Evolutionary conservation across 2,888 invertebrate genomes (phyloP).

Genomic region (Girardia tigrina): DNA sequence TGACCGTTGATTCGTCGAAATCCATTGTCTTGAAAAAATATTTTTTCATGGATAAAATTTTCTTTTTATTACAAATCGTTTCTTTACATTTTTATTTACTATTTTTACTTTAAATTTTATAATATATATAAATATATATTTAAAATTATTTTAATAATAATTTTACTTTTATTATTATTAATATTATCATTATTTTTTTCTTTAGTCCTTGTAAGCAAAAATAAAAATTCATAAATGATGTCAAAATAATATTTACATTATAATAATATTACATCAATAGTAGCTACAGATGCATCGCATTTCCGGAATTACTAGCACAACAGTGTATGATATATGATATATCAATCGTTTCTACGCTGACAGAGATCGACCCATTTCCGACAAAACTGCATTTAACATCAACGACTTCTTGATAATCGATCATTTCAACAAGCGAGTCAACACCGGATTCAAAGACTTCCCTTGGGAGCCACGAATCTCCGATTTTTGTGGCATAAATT

Average conservation of each 20-base stretch:
- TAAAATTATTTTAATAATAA: too few relatives aligned
- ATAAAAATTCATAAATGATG: too few relatives aligned
- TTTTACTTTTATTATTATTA: too few relatives aligned
- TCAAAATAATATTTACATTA: conserved; percentile 17
- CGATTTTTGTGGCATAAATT: conserved; percentile 23
- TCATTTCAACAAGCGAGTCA: conserved; percentile 23
- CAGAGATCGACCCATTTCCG: conserved; percentile 23
- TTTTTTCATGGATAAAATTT: too few relatives aligned
- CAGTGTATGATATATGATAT: conserved; percentile 18
- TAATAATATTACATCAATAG: conserved; percentile 23
- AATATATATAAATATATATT: too few relatives aligned
- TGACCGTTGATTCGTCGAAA: too few relatives aligned
- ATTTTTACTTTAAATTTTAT: too few relatives aligned
- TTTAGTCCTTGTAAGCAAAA: too few relatives aligned
- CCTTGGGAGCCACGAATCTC: conserved; percentile 23
- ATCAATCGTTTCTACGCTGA: conserved; percentile 23
- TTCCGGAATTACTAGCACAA: conserved; percentile 12
- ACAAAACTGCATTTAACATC: conserved; percentile 23
- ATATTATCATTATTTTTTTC: too few relatives aligned
- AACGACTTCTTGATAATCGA: conserved; percentile 23
- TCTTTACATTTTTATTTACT: too few relatives aligned
- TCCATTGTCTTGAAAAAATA: too few relatives aligned
- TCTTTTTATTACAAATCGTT: too few relatives aligned
- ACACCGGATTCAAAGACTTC: conserved; percentile 23
- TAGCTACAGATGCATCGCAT: conserved; percentile 18